Conservation (phyloP, 2,797 vertebrate genomes). For the Manis crassicaudata region DNA sequence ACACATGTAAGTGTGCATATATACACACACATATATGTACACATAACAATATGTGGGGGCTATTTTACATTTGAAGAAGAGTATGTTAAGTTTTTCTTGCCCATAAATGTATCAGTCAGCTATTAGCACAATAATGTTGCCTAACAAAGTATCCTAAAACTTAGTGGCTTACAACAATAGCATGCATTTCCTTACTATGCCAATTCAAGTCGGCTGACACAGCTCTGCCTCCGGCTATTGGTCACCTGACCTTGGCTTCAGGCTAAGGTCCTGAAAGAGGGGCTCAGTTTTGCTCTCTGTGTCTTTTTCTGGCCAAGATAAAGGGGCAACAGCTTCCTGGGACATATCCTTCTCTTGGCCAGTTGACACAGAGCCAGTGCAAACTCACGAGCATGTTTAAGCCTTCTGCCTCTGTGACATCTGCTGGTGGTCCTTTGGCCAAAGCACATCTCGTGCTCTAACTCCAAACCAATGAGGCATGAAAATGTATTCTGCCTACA, state of each 20-base stretch:
- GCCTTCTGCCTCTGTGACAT: background rate
- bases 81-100: background rate
- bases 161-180: background rate
- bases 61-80: background rate
- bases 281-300: background rate
- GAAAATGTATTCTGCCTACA: background rate
- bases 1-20: rapidly evolving
- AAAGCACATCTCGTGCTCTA: background rate
- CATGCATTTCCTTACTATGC: background rate
- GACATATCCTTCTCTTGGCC: background rate
- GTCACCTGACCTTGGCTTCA: background rate
- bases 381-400: background rate
- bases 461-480: background rate
- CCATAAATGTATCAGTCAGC: background rate
- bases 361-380: background rate
- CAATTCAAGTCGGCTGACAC: background rate
- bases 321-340: background rate
- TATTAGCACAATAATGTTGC: background rate
- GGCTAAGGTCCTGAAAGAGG: background rate
- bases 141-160: background rate
- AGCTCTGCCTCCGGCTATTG: background rate
- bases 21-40: rapidly evolving
- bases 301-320: background rate
- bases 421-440: background rate
- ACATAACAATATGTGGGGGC: background rate